A percentile compares a stretch with the other conserved stretches of the same genome.
These are phyloP conservation scores for Lepidocyrtinus sp. DNA, from an alignment of 2,888 invertebrate genomes.

Conservation along the genomic window DNA sequence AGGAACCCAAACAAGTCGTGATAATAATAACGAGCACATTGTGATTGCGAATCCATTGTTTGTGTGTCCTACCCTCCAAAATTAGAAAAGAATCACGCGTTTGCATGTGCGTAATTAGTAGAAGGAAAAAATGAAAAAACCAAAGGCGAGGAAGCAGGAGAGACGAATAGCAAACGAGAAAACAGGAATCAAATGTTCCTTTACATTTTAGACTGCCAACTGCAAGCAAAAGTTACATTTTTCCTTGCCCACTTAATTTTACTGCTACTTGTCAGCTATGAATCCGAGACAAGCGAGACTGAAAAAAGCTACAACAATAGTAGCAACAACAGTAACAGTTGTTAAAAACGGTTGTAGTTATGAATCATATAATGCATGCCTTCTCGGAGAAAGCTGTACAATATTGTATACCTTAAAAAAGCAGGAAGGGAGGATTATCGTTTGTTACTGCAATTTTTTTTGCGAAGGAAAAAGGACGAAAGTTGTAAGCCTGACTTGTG, in stretches of 20 bases:
- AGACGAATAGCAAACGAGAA: too few relatives aligned
- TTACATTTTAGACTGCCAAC: too few relatives aligned
- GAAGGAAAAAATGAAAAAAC: slow-evolving; percentile 22
- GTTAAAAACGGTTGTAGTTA: slow-evolving; percentile 26
- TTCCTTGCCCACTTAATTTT: neutral
- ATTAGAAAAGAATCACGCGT: slow-evolving; percentile 49
- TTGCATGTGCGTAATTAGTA: slow-evolving; percentile 62
- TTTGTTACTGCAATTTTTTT: neutral
- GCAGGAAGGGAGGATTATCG: neutral
- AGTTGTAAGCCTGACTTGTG: neutral
- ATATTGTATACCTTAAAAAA: neutral
- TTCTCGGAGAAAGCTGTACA: neutral
- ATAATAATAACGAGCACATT: neutral
- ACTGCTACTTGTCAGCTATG: slow-evolving; percentile 18
- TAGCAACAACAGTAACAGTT: slow-evolving; percentile 28
- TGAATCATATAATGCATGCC: slow-evolving; percentile 10
- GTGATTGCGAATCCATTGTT: neutral
- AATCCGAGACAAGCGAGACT: neutral
- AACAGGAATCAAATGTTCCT: too few relatives aligned
- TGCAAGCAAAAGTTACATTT: too few relatives aligned
- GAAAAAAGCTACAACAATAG: neutral
- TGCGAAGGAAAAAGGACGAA: neutral
- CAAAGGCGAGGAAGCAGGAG: too few relatives aligned
- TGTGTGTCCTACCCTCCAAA: neutral
- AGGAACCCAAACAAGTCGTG: too few relatives aligned